Conservation (phyloP, 2,113 vertebrate species). For the Labrus mixtus region DNA sequence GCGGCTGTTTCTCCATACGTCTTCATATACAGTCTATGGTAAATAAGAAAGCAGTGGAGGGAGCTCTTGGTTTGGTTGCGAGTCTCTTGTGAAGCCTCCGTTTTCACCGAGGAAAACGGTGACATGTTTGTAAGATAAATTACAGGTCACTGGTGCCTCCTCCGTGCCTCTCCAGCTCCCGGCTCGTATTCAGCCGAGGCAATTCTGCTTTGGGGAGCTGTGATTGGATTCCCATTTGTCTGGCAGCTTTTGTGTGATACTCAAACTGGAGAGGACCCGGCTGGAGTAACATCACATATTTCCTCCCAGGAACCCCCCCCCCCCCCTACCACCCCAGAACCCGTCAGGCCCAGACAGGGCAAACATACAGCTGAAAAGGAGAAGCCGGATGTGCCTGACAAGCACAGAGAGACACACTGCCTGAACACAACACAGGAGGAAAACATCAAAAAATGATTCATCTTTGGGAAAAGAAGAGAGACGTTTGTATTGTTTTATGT, state of each 20-base stretch:
- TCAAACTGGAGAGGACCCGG: conserved; percentile 62
- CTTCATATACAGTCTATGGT: too few relatives aligned
- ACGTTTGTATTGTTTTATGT: conserved; percentile 40
- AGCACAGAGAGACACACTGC: conserved; percentile 33
- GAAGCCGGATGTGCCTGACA: conserved; percentile 30
- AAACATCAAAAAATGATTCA: conserved; percentile 53
- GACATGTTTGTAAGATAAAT: conserved; percentile 48
- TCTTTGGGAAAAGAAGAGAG: conserved; percentile 37
- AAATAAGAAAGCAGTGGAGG: conserved; percentile 22
- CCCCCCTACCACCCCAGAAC: too few relatives aligned
- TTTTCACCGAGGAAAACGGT: background rate
- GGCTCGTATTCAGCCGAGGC: conserved; percentile 49
- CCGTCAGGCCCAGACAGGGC: conserved; percentile 38
- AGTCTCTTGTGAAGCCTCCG: background rate
- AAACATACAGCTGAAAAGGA: conserved; percentile 66
- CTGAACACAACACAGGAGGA: conserved; percentile 15
- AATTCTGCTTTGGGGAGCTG: conserved; percentile 44
- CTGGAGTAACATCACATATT: conserved; percentile 65
- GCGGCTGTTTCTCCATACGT: too few relatives aligned
- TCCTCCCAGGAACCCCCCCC: conserved; percentile 59
- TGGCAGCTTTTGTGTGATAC: conserved; percentile 64
- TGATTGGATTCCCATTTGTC: conserved; percentile 73
- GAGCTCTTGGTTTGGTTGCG: conserved; percentile 5
- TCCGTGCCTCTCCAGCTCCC: conserved; percentile 14
- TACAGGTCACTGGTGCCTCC: conserved; percentile 31